Evolutionary conservation across 2,888 invertebrate genomes (phyloP).

Genomic region (Limnephilus marmoratus): DNA sequence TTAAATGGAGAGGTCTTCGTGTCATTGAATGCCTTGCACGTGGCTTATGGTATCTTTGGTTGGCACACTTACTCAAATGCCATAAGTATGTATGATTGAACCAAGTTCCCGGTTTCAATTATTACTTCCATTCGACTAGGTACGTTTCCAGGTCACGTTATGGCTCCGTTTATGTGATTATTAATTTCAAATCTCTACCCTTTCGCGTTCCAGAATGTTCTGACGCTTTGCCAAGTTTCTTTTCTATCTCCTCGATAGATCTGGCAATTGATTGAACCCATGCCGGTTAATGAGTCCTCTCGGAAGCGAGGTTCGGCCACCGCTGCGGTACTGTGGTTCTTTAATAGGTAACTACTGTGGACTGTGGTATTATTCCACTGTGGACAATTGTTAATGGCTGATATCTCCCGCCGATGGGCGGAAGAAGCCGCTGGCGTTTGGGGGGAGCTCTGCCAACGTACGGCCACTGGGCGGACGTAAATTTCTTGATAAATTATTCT

Average conservation of each 20-base stretch:
- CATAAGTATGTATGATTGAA: background rate
- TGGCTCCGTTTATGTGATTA: background rate
- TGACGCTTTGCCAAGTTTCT: conserved; percentile 35
- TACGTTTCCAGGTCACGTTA: conserved; percentile 4
- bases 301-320: conserved; percentile 21
- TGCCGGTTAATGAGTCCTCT: conserved; percentile 13
- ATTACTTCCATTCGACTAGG: background rate
- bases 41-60: background rate
- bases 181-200: conserved; percentile 8
- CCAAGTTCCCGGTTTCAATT: background rate
- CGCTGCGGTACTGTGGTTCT: background rate
- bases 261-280: conserved; percentile 12
- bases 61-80: conserved; percentile 18
- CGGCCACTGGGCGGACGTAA: background rate
- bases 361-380: background rate
- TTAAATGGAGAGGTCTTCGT: background rate
- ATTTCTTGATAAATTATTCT: background rate
- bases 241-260: background rate
- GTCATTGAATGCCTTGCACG: background rate
- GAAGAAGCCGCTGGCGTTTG: background rate
- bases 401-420: background rate
- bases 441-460: background rate
- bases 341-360: too few species aligned
- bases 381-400: conserved; percentile 8
- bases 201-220: background rate